phyloP scores from a whole-genome alignment of 30 jellyfish, hydroid and myxozoan genomes.

The Turritopsis dohrnii region DNA sequence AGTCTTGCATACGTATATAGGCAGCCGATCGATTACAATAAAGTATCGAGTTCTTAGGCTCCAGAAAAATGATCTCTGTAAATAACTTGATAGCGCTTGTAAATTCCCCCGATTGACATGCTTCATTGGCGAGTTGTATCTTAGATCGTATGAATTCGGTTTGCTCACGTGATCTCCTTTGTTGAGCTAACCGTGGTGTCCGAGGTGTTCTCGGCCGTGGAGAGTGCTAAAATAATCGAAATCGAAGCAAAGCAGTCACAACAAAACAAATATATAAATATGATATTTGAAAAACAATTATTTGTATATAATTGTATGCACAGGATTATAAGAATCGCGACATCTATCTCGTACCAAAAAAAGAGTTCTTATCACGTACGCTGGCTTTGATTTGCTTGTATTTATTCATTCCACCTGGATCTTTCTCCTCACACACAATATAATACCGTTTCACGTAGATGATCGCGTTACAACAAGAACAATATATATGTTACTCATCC shows the following conservation, averaged over 20 bases:
- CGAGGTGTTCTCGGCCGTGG: conserved; percentile 19
- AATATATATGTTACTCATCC: too few relatives aligned
- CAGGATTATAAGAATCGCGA: neutral
- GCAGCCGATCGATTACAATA: conserved; percentile 89
- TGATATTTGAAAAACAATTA: too few relatives aligned
- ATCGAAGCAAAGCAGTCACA: neutral
- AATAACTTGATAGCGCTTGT: conserved; percentile 44
- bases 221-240: conserved; percentile 2
- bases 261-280: neutral
- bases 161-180: conserved; percentile 11
- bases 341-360: neutral
- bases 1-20: conserved; percentile 36
- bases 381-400: neutral
- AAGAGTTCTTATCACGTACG: neutral
- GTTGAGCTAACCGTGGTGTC: conserved; percentile 17
- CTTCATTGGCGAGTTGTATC: conserved; percentile 64
- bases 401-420: neutral
- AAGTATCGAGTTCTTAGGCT: conserved; percentile 46
- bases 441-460: neutral
- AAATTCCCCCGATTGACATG: conserved; percentile 80
- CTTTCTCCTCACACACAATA: neutral
- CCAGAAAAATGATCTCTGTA: conserved; percentile 48
- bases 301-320: too few relatives aligned
- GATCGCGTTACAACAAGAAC: neutral
- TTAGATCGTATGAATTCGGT: conserved; percentile 35